Evolutionary conservation across 2,888 invertebrate species (phyloP).

Genomic region (Erynnis tages): DNA sequence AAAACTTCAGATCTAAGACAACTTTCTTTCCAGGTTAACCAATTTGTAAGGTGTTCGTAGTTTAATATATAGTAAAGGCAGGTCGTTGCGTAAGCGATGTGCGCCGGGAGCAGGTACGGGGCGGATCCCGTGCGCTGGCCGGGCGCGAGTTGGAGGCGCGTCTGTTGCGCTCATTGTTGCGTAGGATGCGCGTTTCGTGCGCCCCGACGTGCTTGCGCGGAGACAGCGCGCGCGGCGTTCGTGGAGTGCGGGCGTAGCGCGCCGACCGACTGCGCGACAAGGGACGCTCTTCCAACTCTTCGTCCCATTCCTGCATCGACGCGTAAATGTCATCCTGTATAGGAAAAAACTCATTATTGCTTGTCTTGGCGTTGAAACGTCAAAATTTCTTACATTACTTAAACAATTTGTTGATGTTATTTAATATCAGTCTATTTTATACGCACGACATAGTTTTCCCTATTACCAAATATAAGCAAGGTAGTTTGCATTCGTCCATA

Average conservation of each 20-base stretch:
- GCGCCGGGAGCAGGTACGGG: conserved; percentile 58
- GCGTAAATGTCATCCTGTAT: conserved; percentile 64
- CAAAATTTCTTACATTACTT: too few relatives aligned
- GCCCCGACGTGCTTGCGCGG: conserved; percentile 43
- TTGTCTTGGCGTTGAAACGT: not conserved
- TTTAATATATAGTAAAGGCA: conserved; percentile 67
- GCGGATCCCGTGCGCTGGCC: conserved; percentile 60
- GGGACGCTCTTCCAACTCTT: conserved; percentile 58
- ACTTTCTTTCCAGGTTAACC: not conserved
- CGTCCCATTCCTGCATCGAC: conserved; percentile 62
- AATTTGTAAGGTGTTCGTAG: not conserved
- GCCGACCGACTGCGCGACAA: conserved; percentile 66
- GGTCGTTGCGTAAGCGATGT: conserved; percentile 65
- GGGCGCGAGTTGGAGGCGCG: conserved; percentile 58
- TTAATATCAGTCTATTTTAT: too few relatives aligned
- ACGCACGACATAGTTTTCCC: too few relatives aligned
- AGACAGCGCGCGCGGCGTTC: conserved; percentile 54
- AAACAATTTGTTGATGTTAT: too few relatives aligned
- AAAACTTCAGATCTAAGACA: too few relatives aligned
- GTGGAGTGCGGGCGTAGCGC: conserved; percentile 52
- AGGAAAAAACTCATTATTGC: too few relatives aligned
- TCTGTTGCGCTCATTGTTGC: conserved; percentile 60
- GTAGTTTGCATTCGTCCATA: too few relatives aligned
- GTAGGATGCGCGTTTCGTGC: conserved; percentile 52
- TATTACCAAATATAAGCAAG: too few relatives aligned